Base-by-base conservation (phyloP, 2,888 invertebrate species). In the Drosophila bunnanda region DNA sequence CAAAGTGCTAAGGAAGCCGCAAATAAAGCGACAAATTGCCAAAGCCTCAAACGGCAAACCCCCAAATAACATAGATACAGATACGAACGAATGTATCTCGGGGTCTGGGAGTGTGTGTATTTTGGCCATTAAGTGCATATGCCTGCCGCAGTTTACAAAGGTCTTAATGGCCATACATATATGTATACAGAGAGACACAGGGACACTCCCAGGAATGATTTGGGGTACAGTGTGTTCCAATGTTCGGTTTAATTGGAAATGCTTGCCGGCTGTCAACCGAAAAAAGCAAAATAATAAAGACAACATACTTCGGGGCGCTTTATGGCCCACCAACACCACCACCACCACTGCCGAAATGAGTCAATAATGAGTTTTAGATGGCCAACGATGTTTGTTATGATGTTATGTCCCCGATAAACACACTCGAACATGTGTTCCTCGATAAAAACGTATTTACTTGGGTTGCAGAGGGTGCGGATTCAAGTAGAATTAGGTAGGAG, bases 291-390 rank as follows among this genome's bases (percentile, higher is more conserved):
- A 60, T 70, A 75, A 85, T 80, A 80, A 81, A 79, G 82, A 82
- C 81, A 79, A 78, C 86, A 86, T 86, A 83, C 86, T 83, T 86
- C 48, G 68, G 53, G 81, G 72, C 84, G 78, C 66, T 79, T 82
- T 79, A 71, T 68, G 72, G 65, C 48, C 68, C 65, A 36, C 36
- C 73, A 9, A n/a, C n/a, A 25, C 25, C 25, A 25, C 2, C 25
- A 25, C 25, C 25, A 25, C 20, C 20, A 41, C 12, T 10, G 65
- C 15, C 44, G 65, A 78, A 83, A 83, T 77, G 86, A 79, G 82
- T 86, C 82, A 83, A 86, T 83, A 83, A 83, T 78, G 84, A 75
- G 78, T 76, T 67, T 81, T 75, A 71, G 76, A 82, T 80, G 80
- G 80, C 77, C 82, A 71, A 61, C 68, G 70, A 60, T 80, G 76